A percentile compares a stretch with the other conserved stretches of the same genome.
These are phyloP conservation scores for Nasonia oneida DNA, from an alignment of 2,888 invertebrate species.

Conservation along the genomic window DNA sequence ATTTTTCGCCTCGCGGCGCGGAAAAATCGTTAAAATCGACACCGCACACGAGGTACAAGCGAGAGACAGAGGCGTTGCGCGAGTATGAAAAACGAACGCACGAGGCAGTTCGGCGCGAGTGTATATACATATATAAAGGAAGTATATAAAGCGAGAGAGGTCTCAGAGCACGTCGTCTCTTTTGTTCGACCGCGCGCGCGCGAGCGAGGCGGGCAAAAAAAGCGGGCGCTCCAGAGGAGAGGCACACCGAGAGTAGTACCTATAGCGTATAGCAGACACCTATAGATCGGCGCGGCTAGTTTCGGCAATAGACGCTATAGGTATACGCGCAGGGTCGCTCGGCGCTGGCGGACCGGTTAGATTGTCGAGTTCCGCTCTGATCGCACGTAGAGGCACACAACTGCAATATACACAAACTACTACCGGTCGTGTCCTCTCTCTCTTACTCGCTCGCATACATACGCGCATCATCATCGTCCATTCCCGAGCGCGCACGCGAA, in stretches of 20 bases:
- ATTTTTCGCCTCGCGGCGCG: not conserved
- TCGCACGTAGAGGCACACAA: not conserved
- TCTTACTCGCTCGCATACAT: not conserved
- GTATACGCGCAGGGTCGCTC: not conserved
- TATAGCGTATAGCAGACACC: not conserved
- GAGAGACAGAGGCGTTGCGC: not conserved
- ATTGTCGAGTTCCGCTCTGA: conserved; percentile 9
- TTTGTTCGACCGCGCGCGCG: not conserved
- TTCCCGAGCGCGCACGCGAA: not conserved
- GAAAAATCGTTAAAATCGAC: no score
- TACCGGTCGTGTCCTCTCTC: conserved; percentile 35
- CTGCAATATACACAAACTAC: not conserved
- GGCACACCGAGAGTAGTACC: not conserved
- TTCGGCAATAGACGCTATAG: not conserved
- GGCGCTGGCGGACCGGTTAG: conserved; percentile 26
- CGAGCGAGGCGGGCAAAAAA: not conserved
- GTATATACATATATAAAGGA: not conserved
- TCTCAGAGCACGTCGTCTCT: not conserved
- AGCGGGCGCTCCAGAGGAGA: conserved; percentile 11
- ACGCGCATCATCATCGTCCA: not conserved
- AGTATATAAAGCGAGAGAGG: not conserved
- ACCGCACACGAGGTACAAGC: no score
- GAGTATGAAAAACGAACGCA: not conserved
- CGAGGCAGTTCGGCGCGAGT: not conserved
- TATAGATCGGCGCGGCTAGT: conserved; percentile 8